Percentiles rank a stretch among this genome's conserved stretches.
phyloP scores from a whole-genome alignment of 2,113 vertebrate species.

The Microcebus jonahi region DNA sequence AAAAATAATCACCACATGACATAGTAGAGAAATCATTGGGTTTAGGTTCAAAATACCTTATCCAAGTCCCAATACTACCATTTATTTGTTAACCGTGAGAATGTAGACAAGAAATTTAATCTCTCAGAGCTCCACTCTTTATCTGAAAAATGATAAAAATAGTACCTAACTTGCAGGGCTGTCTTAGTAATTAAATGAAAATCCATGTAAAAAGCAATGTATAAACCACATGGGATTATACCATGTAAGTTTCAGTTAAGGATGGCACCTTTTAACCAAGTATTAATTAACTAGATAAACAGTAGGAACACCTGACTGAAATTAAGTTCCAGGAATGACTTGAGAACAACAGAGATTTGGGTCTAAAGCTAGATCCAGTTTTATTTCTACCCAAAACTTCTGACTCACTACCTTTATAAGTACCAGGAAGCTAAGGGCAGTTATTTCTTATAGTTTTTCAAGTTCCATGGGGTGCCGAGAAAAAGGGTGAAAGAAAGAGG shows the following conservation, averaged over 20 bases:
- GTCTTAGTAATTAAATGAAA: constrained; percentile 15
- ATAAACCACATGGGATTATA: not conserved
- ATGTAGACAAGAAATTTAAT: not conserved
- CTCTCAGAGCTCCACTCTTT: not conserved
- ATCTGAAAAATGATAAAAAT: not conserved
- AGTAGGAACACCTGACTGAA: not conserved
- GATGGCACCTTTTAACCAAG: not conserved
- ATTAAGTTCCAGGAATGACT: not conserved
- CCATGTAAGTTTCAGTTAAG: not conserved
- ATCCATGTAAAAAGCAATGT: not conserved
- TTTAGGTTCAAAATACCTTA: not conserved
- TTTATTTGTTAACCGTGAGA: constrained; percentile 27
- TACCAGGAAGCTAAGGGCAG: not conserved
- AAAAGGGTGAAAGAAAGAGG: not conserved
- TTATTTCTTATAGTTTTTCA: constrained; percentile 16
- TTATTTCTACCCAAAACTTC: not conserved
- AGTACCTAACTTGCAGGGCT: not conserved
- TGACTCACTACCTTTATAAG: not conserved
- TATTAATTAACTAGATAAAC: not conserved
- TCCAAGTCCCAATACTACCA: not conserved
- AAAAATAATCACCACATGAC: not conserved
- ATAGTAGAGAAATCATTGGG: not conserved
- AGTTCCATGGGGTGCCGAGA: not conserved
- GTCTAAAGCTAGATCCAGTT: not conserved
- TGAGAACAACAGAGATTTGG: not conserved